Base-by-base conservation (phyloP, 2,888 invertebrate species). In the Mythimna ferrago region DNA sequence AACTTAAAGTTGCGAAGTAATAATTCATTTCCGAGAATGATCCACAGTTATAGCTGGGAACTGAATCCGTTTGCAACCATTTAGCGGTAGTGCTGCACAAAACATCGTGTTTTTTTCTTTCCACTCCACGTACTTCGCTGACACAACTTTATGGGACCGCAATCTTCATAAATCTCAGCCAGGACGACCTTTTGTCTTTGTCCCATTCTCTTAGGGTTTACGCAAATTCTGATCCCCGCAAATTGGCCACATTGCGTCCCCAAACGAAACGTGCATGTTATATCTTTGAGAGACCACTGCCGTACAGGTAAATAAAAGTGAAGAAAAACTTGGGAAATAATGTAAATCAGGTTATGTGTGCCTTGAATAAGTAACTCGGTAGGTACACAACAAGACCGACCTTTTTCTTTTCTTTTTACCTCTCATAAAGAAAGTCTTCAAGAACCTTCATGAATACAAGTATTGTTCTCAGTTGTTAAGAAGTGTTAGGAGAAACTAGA, bases 101-200 rank as follows among this genome's bases (percentile, higher is more conserved):
- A 81, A 82, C 78, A 78, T 69, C 67, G 69, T 61, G 65, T 72
- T 86, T 88, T 80, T 87, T 77, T 78, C 70, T 71, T 26, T 73
- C 61, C 70, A 77, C 74, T 71, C 70, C 83, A 88, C 87, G 82
- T 87, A 86, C 81, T 80, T 69, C 65, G 87, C 87, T 86, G 86
- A 86, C 88, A 81, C 88, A 90, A 88, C 78, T 88, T 89, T 88
- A 90, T 88, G 87, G 82, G 83, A 87, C 90, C 93, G 92, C 93
- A 94, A 94, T 94, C 93, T 94, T 92, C 92, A 94, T 94, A 94
- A 94, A 94, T 94, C 94, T 93, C 90, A 84, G 85, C 89, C 88
- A 89, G 87, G 88, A 88, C 92, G 93, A 93, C 93, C 93, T 94
- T 94, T 94, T 94, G 93, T 94, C 94, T 93, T 89, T 92, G 93